Evolutionary conservation across 2,888 invertebrate genomes (phyloP).

Genomic region (Spicauda simplicius): DNA sequence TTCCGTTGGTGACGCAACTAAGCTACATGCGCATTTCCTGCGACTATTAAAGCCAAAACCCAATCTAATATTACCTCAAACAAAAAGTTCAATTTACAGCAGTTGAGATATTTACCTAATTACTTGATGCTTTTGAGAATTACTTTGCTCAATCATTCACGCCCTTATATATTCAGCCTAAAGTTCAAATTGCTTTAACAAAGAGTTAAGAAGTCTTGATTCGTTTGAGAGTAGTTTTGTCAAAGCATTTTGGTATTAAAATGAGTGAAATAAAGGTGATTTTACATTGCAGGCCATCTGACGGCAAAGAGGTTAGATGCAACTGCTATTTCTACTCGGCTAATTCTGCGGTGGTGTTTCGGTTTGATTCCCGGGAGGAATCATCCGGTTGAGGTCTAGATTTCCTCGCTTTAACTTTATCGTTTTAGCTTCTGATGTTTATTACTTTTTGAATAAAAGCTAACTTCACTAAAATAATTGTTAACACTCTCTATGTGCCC

Average conservation of each 20-base stretch:
- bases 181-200: conserved; percentile 3
- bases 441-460: not conserved
- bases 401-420: not conserved
- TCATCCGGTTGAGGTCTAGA: conserved; percentile 1
- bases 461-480: too few relatives aligned
- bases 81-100: conserved; percentile 12
- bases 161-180: not conserved
- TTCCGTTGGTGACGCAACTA: too few relatives aligned
- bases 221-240: not conserved
- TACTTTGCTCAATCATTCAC: not conserved
- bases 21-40: too few relatives aligned
- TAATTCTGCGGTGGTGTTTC: conserved; percentile 32
- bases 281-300: not conserved
- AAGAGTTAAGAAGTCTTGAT: not conserved
- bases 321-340: conserved; percentile 25
- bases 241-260: not conserved
- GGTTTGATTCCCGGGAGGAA: conserved; percentile 28
- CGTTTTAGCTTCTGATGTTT: not conserved
- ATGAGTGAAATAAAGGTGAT: not conserved
- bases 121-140: conserved; percentile 30
- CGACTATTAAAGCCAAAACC: not conserved
- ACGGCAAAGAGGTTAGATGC: conserved; percentile 19
- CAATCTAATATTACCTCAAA: not conserved
- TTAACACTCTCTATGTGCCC: too few relatives aligned
- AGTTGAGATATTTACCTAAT: conserved; percentile 23